These are phyloP conservation scores for Leucania comma DNA, from an alignment of 2,888 invertebrate genomes.

Conservation along the genomic window DNA sequence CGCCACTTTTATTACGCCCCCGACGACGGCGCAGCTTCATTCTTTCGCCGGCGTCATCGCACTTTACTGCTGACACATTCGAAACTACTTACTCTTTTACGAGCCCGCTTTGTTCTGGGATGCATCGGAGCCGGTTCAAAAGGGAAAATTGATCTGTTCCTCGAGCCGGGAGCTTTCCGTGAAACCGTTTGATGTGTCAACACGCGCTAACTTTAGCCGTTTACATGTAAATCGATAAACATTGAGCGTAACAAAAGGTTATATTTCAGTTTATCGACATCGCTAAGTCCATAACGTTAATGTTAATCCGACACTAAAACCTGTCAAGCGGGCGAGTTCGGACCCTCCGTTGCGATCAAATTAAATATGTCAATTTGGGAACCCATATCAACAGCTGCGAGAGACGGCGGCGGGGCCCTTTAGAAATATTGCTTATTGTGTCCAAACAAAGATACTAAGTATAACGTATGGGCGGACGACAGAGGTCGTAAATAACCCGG, in stretches of 20 bases:
- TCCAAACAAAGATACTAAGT: slow-evolving; percentile 91
- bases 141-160: slow-evolving; percentile 85
- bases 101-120: slow-evolving; percentile 83
- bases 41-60: slow-evolving; percentile 79
- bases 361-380: slow-evolving; percentile 91
- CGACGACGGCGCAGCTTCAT: slow-evolving; percentile 78
- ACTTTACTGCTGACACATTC: slow-evolving; percentile 87
- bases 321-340: slow-evolving; percentile 86
- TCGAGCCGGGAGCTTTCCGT: slow-evolving; percentile 68
- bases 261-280: slow-evolving; percentile 82
- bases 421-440: slow-evolving; percentile 91
- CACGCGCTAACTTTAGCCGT: slow-evolving; percentile 69
- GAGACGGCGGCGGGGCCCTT: slow-evolving; percentile 88
- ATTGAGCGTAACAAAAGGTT: slow-evolving; percentile 69
- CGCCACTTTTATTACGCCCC: slow-evolving; percentile 88
- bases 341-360: slow-evolving; percentile 90
- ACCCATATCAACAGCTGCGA: slow-evolving; percentile 91
- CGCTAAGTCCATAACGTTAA: slow-evolving; percentile 80
- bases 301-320: slow-evolving; percentile 90
- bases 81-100: slow-evolving; percentile 87
- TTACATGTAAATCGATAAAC: slow-evolving; percentile 74
- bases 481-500: slow-evolving; percentile 89
- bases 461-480: slow-evolving; percentile 91
- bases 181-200: slow-evolving; percentile 85
- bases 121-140: slow-evolving; percentile 80